Percentiles rank a stretch among this genome's conserved stretches.
Evolutionary conservation across 1,140 invertebrate species (phyloP).

Genomic region (Leptinotarsa undecemlineata): DNA sequence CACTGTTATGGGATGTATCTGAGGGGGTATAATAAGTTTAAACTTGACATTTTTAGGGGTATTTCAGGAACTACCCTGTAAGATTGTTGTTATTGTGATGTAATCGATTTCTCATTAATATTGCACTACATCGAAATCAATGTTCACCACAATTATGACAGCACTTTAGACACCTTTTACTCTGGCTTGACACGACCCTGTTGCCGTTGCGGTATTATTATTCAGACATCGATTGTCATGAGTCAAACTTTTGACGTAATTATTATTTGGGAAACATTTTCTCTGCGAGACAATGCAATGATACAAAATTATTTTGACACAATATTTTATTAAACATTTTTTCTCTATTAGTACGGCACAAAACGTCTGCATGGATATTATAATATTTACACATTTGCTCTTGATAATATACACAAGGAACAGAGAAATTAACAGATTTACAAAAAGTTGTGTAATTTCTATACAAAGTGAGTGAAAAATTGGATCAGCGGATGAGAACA

Average conservation of each 20-base stretch:
- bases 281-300: too few species aligned
- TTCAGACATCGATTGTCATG: too few species aligned
- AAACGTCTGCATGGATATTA: not conserved
- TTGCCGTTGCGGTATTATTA: not conserved
- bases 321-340: not conserved
- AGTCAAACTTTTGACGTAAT: too few species aligned
- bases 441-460: too few species aligned
- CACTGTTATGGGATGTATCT: too few species aligned
- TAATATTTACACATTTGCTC: not conserved
- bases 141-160: not conserved
- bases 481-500: too few species aligned
- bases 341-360: not conserved
- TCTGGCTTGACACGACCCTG: not conserved
- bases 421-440: too few species aligned
- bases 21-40: too few species aligned
- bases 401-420: not conserved
- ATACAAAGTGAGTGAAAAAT: too few species aligned
- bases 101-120: not conserved
- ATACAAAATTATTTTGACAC: not conserved
- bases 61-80: not conserved
- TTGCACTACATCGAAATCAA: not conserved
- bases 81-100: not conserved
- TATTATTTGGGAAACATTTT: too few species aligned
- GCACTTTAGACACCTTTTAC: not conserved
- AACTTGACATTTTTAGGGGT: too few species aligned